These are phyloP conservation scores for Aselliscus stoliczkanus DNA, from an alignment of 2,797 vertebrate species.

Conservation along the genomic window DNA sequence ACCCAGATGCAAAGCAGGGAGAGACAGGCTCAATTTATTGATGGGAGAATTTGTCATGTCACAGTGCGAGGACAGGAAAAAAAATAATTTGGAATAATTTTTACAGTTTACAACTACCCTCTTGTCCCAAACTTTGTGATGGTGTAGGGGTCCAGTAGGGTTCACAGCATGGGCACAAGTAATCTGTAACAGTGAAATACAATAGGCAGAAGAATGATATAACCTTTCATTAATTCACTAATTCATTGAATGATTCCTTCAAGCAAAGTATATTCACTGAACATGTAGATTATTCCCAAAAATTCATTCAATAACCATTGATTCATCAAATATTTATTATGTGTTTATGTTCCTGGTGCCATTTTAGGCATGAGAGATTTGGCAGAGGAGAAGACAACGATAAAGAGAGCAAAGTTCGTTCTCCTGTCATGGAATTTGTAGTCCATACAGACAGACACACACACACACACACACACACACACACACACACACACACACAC, in stretches of 20 bases:
- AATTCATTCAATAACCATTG: background rate
- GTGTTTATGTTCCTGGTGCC: background rate
- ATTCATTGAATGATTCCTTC: background rate
- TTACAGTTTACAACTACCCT: background rate
- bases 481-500: background rate
- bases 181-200: background rate
- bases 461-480: background rate
- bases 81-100: background rate
- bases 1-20: background rate
- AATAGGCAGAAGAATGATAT: background rate
- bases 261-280: background rate
- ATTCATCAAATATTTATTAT: background rate
- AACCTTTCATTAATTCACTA: background rate
- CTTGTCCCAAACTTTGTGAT: background rate
- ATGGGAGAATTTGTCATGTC: no score
- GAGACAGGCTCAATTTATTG: background rate
- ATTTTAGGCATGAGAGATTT: background rate
- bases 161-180: background rate
- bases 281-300: background rate
- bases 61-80: background rate
- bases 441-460: background rate
- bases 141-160: background rate
- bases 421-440: background rate
- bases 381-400: background rate
- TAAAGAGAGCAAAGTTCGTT: background rate